Evolutionary conservation across 2,888 invertebrate species (phyloP).

Genomic region (Ichneumoninae sp.): DNA sequence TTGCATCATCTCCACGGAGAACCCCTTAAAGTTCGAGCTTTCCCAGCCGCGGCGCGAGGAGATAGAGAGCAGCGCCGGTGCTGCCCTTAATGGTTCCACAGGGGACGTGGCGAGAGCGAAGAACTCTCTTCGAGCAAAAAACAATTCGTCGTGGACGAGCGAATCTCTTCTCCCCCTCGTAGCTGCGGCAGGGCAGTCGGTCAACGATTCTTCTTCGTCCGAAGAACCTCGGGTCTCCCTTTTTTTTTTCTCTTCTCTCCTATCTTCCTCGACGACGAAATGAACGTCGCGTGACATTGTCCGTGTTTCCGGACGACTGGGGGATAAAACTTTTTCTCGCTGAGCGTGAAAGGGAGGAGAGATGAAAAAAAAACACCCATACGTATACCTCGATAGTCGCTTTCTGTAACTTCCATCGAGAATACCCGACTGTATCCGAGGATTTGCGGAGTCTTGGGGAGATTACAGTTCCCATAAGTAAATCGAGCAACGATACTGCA

Average conservation of each 20-base stretch:
- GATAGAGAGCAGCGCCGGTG: slow-evolving; percentile 48
- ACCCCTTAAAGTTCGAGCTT: slow-evolving; percentile 55
- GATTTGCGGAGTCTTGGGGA: background rate
- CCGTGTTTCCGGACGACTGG: slow-evolving; percentile 51
- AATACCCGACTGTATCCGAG: slow-evolving; percentile 9
- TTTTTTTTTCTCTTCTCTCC: slow-evolving; percentile 32
- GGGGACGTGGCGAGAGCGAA: slow-evolving; percentile 63
- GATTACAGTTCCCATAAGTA: slow-evolving; percentile 14
- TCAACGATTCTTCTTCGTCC: slow-evolving; percentile 70
- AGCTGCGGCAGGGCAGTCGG: slow-evolving; percentile 62
- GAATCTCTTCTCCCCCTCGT: slow-evolving; percentile 29
- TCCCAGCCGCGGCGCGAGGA: slow-evolving; percentile 21
- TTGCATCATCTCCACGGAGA: slow-evolving; percentile 11
- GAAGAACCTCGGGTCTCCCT: slow-evolving; percentile 33
- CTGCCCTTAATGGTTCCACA: slow-evolving; percentile 73
- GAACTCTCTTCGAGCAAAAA: slow-evolving; percentile 64
- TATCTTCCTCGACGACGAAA: slow-evolving; percentile 48
- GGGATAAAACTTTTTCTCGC: slow-evolving; percentile 49
- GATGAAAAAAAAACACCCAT: background rate
- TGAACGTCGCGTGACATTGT: slow-evolving; percentile 65
- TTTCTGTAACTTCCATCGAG: background rate
- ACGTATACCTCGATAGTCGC: slow-evolving; percentile 2
- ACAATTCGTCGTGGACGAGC: slow-evolving; percentile 69
- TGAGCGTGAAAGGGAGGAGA: slow-evolving; percentile 5
- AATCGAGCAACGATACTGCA: slow-evolving; percentile 24